phyloP scores from a whole-genome alignment of 1,140 invertebrate species.

The Lerema accius region DNA sequence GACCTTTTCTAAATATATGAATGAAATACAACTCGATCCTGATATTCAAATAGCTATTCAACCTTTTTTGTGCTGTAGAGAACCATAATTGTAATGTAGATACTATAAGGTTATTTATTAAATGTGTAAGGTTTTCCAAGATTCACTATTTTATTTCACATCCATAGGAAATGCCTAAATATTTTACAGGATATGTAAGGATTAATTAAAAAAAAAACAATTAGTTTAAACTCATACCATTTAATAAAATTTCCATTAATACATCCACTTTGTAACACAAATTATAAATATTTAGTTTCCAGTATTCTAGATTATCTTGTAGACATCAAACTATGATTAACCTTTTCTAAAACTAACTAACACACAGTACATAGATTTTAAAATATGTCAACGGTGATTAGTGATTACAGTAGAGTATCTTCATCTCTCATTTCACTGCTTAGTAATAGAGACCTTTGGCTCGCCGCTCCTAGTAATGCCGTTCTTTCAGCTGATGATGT shows the following conservation, averaged over 20 bases:
- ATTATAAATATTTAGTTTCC: too few relatives aligned
- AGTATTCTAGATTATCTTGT: too few relatives aligned
- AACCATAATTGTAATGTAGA: constrained; percentile 60
- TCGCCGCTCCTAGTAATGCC: constrained; percentile 71
- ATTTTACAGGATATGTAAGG: too few relatives aligned
- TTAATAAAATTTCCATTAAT: too few relatives aligned
- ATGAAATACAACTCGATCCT: constrained; percentile 84
- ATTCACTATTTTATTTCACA: background rate
- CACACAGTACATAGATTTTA: too few relatives aligned
- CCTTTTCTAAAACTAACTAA: too few relatives aligned
- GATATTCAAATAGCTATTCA: constrained; percentile 79
- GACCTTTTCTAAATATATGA: constrained; percentile 87
- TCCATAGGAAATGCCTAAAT: too few relatives aligned
- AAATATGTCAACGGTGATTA: too few relatives aligned
- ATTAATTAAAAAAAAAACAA: too few relatives aligned
- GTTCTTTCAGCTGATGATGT: constrained; percentile 83
- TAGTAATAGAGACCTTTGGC: constrained; percentile 69
- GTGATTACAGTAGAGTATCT: constrained; percentile 73
- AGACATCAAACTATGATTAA: too few relatives aligned
- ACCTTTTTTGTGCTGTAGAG: constrained; percentile 79
- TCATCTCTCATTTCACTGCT: constrained; percentile 75
- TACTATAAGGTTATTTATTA: constrained; percentile 26
- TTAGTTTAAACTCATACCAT: too few relatives aligned
- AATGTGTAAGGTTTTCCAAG: constrained; percentile 33
- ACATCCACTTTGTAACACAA: too few relatives aligned